A percentile compares a stretch with the other conserved stretches of the same genome.
phyloP scores from a whole-genome alignment of 2,113 vertebrate genomes.

The Pteropus alecto region DNA sequence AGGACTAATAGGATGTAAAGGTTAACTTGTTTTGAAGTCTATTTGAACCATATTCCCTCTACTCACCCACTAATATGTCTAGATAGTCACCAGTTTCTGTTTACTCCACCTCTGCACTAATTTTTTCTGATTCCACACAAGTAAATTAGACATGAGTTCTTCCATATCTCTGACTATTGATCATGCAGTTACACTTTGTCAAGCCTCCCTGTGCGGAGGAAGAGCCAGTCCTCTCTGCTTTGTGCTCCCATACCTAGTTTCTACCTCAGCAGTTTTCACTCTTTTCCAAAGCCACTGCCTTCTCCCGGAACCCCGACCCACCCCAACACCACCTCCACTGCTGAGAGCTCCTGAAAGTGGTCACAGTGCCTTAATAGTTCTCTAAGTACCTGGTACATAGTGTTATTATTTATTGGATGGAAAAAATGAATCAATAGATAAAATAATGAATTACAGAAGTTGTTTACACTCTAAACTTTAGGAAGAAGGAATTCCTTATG shows the following conservation, averaged over 20 bases:
- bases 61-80: background rate
- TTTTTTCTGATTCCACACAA: background rate
- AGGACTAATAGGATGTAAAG: conserved; percentile 24
- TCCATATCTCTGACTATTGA: background rate
- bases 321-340: accelerated
- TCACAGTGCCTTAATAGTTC: background rate
- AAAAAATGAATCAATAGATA: background rate
- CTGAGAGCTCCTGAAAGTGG: background rate
- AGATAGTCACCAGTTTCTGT: background rate
- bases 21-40: conserved; percentile 44
- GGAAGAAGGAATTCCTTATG: background rate
- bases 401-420: background rate
- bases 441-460: background rate
- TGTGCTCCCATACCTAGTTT: background rate
- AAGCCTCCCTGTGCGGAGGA: background rate
- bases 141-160: background rate
- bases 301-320: background rate
- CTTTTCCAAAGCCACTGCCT: background rate
- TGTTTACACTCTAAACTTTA: background rate
- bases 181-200: background rate
- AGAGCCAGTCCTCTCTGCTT: background rate
- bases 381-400: background rate
- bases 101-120: background rate
- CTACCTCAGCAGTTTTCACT: background rate
- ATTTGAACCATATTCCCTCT: background rate